Evolutionary conservation across 2,797 vertebrate species (phyloP).

Genomic region (Oreortyx pictus): DNA sequence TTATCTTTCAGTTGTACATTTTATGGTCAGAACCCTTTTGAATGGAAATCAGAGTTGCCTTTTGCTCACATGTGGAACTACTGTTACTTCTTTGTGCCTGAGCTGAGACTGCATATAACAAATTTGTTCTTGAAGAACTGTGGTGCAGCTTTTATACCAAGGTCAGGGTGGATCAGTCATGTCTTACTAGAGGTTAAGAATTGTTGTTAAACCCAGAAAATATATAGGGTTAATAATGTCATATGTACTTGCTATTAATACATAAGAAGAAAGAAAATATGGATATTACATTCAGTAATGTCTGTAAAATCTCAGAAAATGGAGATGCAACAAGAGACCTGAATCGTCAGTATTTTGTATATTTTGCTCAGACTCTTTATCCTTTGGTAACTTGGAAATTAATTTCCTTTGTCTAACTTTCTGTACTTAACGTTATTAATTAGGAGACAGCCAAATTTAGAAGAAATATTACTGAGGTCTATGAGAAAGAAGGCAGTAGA

Average conservation of each 20-base stretch:
- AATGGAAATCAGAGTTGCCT: neutral
- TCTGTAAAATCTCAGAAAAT: neutral
- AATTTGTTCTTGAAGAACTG: neutral
- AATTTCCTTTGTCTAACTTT: constrained; percentile 40
- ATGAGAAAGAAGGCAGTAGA: constrained; percentile 38
- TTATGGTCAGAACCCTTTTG: neutral
- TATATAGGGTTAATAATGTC: neutral
- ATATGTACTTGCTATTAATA: fast-evolving
- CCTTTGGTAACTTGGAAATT: constrained; percentile 7
- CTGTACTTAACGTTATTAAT: constrained; percentile 53
- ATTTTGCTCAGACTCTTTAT: neutral
- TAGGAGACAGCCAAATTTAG: constrained; percentile 45
- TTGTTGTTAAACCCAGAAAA: neutral
- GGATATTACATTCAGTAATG: neutral
- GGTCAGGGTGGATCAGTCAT: fast-evolving
- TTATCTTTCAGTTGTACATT: neutral
- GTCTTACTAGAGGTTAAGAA: neutral
- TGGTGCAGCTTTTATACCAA: neutral
- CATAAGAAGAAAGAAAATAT: neutral
- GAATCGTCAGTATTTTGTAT: neutral
- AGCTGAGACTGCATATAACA: fast-evolving
- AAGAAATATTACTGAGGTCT: constrained; percentile 50
- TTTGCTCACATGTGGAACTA: neutral
- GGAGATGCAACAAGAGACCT: neutral
- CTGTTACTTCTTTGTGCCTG: neutral